A percentile compares a stretch with the other conserved stretches of the same genome.
phyloP scores from a whole-genome alignment of 2,113 vertebrate genomes.

The Pollachius pollachius region DNA sequence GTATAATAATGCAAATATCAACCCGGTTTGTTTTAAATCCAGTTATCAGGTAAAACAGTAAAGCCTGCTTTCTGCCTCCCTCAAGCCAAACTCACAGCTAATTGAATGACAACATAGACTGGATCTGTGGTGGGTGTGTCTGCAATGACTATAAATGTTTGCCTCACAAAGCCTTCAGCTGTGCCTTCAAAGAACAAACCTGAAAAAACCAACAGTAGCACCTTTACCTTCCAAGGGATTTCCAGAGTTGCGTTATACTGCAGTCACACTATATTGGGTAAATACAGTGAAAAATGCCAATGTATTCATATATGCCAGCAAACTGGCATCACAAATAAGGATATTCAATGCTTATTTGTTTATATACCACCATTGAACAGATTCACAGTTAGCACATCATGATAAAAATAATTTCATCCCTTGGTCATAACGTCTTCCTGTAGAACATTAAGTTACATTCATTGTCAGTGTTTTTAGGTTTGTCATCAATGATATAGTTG shows the following conservation, averaged over 20 bases:
- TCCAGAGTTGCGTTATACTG: conserved; percentile 32
- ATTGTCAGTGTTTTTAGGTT: too few species aligned
- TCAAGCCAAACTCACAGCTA: conserved; percentile 18
- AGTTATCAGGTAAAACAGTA: conserved; percentile 19
- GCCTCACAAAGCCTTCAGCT: too few species aligned
- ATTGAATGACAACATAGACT: conserved; percentile 38
- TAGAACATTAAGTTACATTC: too few species aligned
- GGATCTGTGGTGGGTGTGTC: conserved; percentile 8
- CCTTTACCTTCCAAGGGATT: conserved; percentile 27
- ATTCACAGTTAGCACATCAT: too few species aligned
- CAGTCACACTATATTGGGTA: conserved; percentile 30
- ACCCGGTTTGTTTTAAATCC: conserved; percentile 16
- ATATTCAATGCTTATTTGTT: conserved; percentile 3
- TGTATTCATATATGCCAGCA: conserved; percentile 31
- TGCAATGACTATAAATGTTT: not conserved
- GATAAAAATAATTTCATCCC: too few species aligned
- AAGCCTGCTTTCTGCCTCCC: conserved; percentile 14
- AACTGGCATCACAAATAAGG: conserved; percentile 46
- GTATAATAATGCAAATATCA: conserved; percentile 6
- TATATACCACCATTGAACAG: too few species aligned
- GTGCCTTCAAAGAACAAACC: too few species aligned
- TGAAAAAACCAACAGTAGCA: conserved; percentile 23
- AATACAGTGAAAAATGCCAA: conserved; percentile 41
- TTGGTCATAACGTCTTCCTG: too few species aligned
- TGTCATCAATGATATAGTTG: too few species aligned